Evolutionary conservation across 2,888 invertebrate genomes (phyloP).

Genomic region (Reticulitermes lucifugus): DNA sequence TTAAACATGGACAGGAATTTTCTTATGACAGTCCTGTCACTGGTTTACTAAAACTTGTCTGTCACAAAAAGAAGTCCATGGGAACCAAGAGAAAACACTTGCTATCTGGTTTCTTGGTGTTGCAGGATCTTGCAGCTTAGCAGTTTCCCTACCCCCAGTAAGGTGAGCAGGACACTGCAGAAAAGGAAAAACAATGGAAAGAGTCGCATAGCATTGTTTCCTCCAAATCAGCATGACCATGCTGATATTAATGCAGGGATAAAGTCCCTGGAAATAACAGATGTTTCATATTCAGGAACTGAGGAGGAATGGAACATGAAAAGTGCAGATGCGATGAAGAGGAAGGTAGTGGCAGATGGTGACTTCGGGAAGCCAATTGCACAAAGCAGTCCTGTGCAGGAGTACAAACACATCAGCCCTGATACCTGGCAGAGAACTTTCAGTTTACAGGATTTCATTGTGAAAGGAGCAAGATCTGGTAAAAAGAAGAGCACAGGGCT

Average conservation of each 20-base stretch:
- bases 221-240: background rate
- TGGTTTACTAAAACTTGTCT: too few species aligned
- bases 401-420: background rate
- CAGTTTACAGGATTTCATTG: slow-evolving; percentile 20
- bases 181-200: background rate
- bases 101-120: background rate
- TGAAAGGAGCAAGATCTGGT: background rate
- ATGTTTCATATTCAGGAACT: too few species aligned
- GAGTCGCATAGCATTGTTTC: background rate
- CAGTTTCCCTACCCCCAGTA: background rate
- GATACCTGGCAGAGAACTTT: background rate
- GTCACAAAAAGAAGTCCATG: background rate
- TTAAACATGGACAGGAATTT: too few species aligned
- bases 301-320: background rate
- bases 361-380: slow-evolving; percentile 1
- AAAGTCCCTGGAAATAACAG: background rate
- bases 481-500: background rate
- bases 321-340: background rate
- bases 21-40: too few species aligned
- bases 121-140: background rate
- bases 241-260: background rate
- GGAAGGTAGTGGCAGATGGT: background rate
- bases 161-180: background rate
- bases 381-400: slow-evolving; percentile 14
- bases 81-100: background rate